Conservation (phyloP, 2,113 vertebrate species). For the Lethenteron reissneri region DNA sequence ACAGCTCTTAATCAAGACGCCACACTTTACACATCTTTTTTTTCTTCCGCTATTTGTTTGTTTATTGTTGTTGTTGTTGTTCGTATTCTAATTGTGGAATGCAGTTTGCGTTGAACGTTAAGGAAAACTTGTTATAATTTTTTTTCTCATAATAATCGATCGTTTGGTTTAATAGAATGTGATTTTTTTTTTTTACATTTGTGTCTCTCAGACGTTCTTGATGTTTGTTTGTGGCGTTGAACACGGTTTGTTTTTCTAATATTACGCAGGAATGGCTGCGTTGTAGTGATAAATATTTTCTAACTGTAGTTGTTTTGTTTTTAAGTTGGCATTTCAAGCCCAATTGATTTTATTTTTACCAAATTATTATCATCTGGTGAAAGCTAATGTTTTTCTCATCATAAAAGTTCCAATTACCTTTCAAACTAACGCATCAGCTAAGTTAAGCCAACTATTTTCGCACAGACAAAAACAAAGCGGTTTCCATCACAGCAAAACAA, state of each 20-base stretch:
- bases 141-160: not conserved
- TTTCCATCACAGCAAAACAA: too few species aligned
- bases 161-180: slow-evolving; percentile 10
- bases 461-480: too few species aligned
- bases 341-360: not conserved
- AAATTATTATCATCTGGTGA: not conserved
- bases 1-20: too few species aligned
- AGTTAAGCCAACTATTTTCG: too few species aligned
- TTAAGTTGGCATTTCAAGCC: slow-evolving; percentile 6
- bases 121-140: slow-evolving; percentile 11
- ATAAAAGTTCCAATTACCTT: not conserved
- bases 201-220: slow-evolving; percentile 22
- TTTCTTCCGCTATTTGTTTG: too few species aligned
- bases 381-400: not conserved
- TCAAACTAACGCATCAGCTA: not conserved
- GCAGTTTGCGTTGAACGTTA: too few species aligned
- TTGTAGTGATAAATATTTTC: not conserved
- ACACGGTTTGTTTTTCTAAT: not conserved
- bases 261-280: not conserved
- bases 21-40: too few species aligned
- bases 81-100: too few species aligned
- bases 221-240: not conserved
- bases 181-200: slow-evolving; percentile 22
- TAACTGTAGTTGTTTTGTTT: not conserved
- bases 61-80: too few species aligned